These are phyloP conservation scores for Carassius auratus DNA, from an alignment of 2,113 vertebrate species.

Conservation along the genomic window DNA sequence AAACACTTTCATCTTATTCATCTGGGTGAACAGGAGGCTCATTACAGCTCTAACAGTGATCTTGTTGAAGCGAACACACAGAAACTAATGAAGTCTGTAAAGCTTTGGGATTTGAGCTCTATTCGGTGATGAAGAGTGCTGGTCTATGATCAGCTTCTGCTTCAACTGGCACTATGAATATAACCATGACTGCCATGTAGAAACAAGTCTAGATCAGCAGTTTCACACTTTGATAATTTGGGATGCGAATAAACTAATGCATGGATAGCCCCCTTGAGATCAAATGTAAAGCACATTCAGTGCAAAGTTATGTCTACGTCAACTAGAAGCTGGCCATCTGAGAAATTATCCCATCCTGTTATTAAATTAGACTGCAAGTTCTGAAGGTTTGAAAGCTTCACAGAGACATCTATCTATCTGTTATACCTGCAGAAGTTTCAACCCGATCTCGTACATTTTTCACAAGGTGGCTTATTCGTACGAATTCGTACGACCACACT, in stretches of 20 bases:
- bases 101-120: neutral
- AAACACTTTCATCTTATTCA: conserved; percentile 38
- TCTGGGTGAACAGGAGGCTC: conserved; percentile 25
- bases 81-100: neutral
- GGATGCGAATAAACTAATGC: neutral
- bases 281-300: neutral
- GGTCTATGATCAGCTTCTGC: conserved; percentile 15
- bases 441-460: no score
- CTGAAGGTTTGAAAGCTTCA: neutral
- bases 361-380: neutral
- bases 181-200: neutral
- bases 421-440: neutral
- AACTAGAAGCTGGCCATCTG: neutral
- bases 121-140: neutral
- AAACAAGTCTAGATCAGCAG: neutral
- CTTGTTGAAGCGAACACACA: conserved; percentile 17
- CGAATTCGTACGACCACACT: no score
- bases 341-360: neutral
- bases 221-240: neutral
- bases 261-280: neutral
- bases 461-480: no score
- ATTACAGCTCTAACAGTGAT: conserved; percentile 32
- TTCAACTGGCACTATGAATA: conserved; percentile 4
- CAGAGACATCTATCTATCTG: no score
- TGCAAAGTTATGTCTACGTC: neutral